Evolutionary conservation across 2,113 vertebrate genomes (phyloP).

Genomic region (Antigone vipio): DNA sequence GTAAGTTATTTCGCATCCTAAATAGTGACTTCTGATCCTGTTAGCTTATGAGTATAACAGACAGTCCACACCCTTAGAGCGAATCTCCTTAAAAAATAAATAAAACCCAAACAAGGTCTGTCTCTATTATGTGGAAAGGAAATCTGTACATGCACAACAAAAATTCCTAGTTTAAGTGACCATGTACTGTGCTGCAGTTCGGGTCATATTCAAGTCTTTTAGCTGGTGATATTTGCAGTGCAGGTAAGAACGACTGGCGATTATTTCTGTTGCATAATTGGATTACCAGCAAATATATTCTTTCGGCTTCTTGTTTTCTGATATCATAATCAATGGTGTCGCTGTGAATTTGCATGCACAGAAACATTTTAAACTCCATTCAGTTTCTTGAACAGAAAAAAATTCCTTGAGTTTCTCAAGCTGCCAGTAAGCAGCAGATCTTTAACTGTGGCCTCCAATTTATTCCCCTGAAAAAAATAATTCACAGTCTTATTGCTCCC

Average conservation of each 20-base stretch:
- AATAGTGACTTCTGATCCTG: background rate
- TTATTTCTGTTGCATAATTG: background rate
- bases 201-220: background rate
- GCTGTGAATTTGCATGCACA: background rate
- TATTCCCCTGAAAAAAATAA: background rate
- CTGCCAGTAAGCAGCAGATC: background rate
- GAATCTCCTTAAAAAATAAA: background rate
- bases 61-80: background rate
- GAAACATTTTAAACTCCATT: background rate
- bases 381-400: background rate
- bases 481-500: background rate
- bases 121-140: background rate
- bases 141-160: background rate
- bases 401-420: background rate
- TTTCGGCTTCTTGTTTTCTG: background rate
- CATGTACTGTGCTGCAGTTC: accelerated
- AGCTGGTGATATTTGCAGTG: background rate
- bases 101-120: background rate
- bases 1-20: background rate
- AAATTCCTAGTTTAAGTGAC: background rate
- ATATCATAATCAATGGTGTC: background rate
- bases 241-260: background rate
- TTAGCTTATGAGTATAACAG: background rate
- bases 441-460: background rate
- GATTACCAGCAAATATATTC: background rate